These are phyloP conservation scores for Dicerorhinus sumatrensis DNA, from an alignment of 2,113 vertebrate species.

Conservation along the genomic window DNA sequence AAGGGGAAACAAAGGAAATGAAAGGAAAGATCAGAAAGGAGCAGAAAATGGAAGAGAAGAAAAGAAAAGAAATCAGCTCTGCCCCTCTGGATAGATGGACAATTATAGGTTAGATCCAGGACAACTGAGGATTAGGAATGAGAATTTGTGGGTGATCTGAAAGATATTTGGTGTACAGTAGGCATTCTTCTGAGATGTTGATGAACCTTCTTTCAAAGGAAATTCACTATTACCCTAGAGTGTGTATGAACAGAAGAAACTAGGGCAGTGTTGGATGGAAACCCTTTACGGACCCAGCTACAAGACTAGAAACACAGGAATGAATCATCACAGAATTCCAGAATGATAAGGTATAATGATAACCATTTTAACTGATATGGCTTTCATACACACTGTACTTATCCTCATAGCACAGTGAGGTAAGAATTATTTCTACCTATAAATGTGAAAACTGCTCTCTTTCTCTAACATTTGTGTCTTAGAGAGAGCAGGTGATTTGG, in stretches of 20 bases:
- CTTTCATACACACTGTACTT: background rate
- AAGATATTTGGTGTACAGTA: fast-evolving
- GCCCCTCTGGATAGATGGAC: too few species aligned
- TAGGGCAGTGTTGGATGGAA: background rate
- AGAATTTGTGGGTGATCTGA: background rate
- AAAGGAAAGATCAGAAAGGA: background rate
- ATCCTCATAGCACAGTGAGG: background rate
- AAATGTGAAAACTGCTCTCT: background rate
- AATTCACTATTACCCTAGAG: background rate
- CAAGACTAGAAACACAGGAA: background rate
- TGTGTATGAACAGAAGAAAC: background rate
- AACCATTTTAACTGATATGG: background rate
- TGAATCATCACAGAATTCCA: background rate
- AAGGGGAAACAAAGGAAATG: background rate
- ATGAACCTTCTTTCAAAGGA: background rate
- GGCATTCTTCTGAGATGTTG: too few species aligned
- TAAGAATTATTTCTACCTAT: background rate
- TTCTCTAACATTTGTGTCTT: background rate
- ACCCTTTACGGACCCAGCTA: fast-evolving
- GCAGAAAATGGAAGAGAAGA: background rate
- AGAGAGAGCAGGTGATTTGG: background rate
- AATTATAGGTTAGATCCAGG: background rate
- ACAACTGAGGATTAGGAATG: background rate
- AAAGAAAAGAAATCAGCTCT: fast-evolving
- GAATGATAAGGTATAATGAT: fast-evolving